A percentile compares a stretch with the other conserved stretches of the same genome.
phyloP scores from a whole-genome alignment of 2,888 invertebrate species.

The Eucriotettix oculatus region DNA sequence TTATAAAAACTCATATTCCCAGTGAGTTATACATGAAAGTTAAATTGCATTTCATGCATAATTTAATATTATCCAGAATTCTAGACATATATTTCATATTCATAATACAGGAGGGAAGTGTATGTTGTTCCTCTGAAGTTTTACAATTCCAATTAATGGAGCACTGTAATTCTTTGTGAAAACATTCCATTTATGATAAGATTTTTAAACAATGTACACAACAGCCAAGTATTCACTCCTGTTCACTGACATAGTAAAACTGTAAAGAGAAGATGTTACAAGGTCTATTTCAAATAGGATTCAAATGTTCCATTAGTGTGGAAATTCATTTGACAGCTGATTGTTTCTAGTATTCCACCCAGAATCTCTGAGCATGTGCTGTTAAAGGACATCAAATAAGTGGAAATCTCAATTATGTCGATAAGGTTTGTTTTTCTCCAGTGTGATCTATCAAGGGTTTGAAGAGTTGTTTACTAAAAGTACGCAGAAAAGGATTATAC shows the following conservation, averaged over 20 bases:
- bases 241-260: too few species aligned
- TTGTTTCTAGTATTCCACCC: constrained; percentile 1
- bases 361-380: constrained; percentile 10
- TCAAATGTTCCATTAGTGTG: too few species aligned
- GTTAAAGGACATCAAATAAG: background rate
- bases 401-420: background rate
- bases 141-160: too few species aligned
- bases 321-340: background rate
- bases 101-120: background rate
- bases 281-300: too few species aligned
- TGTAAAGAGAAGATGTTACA: too few species aligned
- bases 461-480: background rate
- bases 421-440: background rate
- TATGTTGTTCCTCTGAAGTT: background rate
- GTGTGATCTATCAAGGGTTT: background rate
- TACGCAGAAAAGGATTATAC: background rate
- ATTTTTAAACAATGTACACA: too few species aligned
- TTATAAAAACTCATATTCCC: too few species aligned
- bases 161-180: too few species aligned
- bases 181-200: too few species aligned
- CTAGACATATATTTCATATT: background rate
- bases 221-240: too few species aligned
- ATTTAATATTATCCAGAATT: background rate
- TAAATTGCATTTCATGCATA: too few species aligned
- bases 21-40: too few species aligned